These are phyloP conservation scores for Otus sunia DNA, from an alignment of 2,113 vertebrate genomes.

Conservation along the genomic window DNA sequence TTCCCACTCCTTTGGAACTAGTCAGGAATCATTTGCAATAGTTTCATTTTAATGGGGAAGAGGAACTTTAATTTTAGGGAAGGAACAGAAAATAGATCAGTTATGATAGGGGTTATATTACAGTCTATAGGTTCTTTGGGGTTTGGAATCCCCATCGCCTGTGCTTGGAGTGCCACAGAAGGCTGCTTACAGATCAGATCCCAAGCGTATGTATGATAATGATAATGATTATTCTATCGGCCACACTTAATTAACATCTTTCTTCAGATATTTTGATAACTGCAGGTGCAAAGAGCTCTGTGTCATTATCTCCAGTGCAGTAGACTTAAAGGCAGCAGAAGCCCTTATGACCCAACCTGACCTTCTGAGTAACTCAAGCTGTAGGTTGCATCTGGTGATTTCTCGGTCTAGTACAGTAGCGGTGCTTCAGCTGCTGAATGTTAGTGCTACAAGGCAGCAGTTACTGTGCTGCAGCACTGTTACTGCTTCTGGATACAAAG, in stretches of 20 bases:
- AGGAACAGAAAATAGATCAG: neutral
- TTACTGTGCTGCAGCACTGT: neutral
- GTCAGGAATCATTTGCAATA: neutral
- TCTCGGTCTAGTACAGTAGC: neutral
- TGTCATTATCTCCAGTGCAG: neutral
- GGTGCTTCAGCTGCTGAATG: neutral
- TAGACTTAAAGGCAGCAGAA: neutral
- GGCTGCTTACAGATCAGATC: neutral
- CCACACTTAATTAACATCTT: neutral
- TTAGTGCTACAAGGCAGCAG: neutral
- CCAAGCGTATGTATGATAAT: neutral
- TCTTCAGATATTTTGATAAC: neutral
- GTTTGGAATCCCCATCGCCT: neutral
- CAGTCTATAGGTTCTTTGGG: neutral
- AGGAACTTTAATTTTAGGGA: neutral
- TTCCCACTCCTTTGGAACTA: neutral
- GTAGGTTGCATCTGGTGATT: neutral
- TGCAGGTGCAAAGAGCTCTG: neutral
- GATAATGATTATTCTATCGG: accelerated
- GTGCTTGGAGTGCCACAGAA: neutral
- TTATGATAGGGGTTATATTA: neutral
- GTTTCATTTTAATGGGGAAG: neutral
- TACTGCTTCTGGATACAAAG: neutral
- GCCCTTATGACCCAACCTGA: no score
- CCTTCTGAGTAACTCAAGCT: neutral